Evolutionary conservation across 2,888 invertebrate species (phyloP), one percentile per base, ranked within the genome.

Genomic region (Nineta flava): DNA sequence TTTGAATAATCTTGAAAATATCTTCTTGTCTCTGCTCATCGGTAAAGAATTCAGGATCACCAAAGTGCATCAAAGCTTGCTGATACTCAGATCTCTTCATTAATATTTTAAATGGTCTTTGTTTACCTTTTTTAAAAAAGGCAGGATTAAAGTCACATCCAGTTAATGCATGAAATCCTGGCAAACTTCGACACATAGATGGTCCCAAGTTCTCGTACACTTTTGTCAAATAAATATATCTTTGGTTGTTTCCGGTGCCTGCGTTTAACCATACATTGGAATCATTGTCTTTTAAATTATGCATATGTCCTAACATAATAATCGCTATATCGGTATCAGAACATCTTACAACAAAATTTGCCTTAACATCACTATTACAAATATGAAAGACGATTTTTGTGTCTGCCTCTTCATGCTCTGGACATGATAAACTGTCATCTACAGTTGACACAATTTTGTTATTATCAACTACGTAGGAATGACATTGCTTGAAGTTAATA

Each of bases 251-350:
- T 21, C 55, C 55, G 13, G 55, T 57, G n/a, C 55, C 56, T 41
- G 47, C 47, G 5, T 48, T 38, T 41, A 59, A 50, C 55, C 56
- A 55, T 38, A 57, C 50, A 44, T 53, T 48, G 2, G 54, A 55
- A 50, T 50, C 44, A 51, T 46, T 9, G 52, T 53, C 53, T 54
- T 56, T 51, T 44, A 55, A 52, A 50, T 55, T 38, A 51, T 46
- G 26, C 57, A 58, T 55, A 50, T 58, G 46, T n/a, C 54, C 58
- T 12, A 58, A 34, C 56, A 57, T 56, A 35, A 59, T 58, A 10
- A 52, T 48, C 13, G 52, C 34, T 46, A 58, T 51, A 53, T 57
- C 55, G 6, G 21, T 47, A 50, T 13, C 53, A 46, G 49, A 53
- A 13, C 53, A 40, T 26, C 7, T 5, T 7, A 7, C 7, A 26